These are phyloP conservation scores for Pyrrhopygopsis socrates DNA, from an alignment of 2,888 invertebrate species.

Conservation along the genomic window DNA sequence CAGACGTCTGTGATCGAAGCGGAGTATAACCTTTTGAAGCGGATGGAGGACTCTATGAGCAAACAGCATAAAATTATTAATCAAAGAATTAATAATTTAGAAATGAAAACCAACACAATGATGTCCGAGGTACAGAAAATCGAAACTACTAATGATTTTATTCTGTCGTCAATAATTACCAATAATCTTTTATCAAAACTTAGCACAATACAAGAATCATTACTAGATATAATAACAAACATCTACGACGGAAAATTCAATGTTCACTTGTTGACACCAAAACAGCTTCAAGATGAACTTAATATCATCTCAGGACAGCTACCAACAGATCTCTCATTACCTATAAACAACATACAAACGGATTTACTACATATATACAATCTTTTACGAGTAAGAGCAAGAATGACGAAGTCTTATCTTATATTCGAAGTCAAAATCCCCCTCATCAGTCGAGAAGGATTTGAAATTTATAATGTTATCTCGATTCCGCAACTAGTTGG, in stretches of 20 bases:
- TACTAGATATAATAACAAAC: background rate
- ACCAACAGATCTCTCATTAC: background rate
- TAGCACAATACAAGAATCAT: background rate
- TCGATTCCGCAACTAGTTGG: background rate
- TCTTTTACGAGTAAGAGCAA: background rate
- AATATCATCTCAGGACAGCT: background rate
- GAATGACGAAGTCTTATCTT: background rate
- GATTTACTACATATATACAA: background rate
- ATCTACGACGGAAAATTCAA: background rate
- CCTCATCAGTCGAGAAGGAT: background rate
- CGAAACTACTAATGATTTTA: background rate
- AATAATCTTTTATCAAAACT: background rate
- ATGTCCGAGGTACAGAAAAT: background rate
- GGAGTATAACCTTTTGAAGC: background rate
- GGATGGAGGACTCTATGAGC: background rate
- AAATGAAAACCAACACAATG: background rate
- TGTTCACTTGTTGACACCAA: background rate
- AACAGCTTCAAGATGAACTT: background rate
- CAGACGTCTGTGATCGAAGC: constrained; percentile 75
- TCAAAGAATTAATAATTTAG: constrained; percentile 2
- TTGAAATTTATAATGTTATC: background rate
- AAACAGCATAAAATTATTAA: background rate
- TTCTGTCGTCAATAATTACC: background rate
- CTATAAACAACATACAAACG: background rate
- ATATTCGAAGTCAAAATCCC: background rate